Conservation (phyloP, 2,888 invertebrate species). For the Stratiomys singularior region DNA sequence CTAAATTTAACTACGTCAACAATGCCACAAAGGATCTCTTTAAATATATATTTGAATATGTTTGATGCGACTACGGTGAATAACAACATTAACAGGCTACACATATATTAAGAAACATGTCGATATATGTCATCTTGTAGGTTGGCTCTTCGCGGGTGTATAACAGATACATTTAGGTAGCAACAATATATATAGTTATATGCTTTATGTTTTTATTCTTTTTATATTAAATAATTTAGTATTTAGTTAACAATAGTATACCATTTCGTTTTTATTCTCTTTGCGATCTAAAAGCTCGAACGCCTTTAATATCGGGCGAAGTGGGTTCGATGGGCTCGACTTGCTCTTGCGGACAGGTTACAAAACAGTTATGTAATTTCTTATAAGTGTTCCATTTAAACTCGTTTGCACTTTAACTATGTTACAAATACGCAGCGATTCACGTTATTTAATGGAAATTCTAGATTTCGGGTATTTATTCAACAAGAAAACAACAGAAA, state of each 20-base stretch:
- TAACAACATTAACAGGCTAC: slow-evolving; percentile 48
- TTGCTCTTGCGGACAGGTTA: slow-evolving; percentile 48
- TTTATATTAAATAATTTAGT: slow-evolving; percentile 32
- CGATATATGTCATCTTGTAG: slow-evolving; percentile 32
- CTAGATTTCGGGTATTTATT: slow-evolving; percentile 14
- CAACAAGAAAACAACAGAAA: slow-evolving; percentile 33
- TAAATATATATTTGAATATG: slow-evolving; percentile 13
- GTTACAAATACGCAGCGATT: slow-evolving; percentile 13
- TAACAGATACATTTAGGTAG: slow-evolving; percentile 27
- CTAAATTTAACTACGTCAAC: slow-evolving; percentile 37
- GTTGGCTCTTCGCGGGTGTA: slow-evolving; percentile 17
- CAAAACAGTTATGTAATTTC: slow-evolving; percentile 50
- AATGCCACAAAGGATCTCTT: neutral
- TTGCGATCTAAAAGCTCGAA: slow-evolving; percentile 34
- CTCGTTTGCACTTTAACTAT: slow-evolving; percentile 15
- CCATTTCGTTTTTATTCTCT: slow-evolving; percentile 35
- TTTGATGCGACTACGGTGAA: slow-evolving; percentile 43
- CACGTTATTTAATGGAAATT: slow-evolving; percentile 4
- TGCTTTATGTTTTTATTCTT: neutral
- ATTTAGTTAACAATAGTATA: slow-evolving; percentile 45
- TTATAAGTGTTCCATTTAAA: slow-evolving; percentile 32
- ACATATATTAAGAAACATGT: slow-evolving; percentile 44
- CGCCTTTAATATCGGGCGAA: slow-evolving; percentile 34
- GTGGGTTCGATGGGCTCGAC: slow-evolving; percentile 47
- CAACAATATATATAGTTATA: slow-evolving; percentile 29